These are phyloP conservation scores for Boleophthalmus pectinirostris DNA, from an alignment of 2,113 vertebrate genomes.

Conservation along the genomic window DNA sequence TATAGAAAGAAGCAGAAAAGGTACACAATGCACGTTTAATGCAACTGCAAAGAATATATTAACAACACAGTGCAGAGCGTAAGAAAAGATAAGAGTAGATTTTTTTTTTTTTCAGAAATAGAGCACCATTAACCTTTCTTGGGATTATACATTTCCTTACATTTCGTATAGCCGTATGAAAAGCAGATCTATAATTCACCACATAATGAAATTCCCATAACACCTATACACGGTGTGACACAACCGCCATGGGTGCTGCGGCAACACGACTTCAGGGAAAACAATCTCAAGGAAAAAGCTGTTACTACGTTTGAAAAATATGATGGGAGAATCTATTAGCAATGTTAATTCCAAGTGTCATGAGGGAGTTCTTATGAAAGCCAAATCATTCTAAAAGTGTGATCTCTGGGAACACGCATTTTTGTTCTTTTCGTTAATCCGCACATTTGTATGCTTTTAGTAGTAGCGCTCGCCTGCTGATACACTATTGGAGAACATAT, in stretches of 20 bases:
- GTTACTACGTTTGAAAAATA: conserved; percentile 17
- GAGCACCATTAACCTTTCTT: no score
- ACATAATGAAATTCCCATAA: neutral
- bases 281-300: conserved; percentile 19
- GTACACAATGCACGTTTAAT: no score
- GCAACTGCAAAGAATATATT: no score
- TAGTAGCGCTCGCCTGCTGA: neutral
- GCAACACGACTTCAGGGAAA: neutral
- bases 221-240: neutral
- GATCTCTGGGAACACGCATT: conserved; percentile 12
- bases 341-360: conserved; percentile 26
- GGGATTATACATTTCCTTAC: neutral
- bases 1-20: no score
- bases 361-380: conserved; percentile 21
- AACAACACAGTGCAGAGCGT: no score
- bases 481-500: neutral
- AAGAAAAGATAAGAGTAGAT: neutral
- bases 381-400: conserved; percentile 23
- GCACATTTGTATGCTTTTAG: neutral
- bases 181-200: neutral
- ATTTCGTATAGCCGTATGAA: neutral
- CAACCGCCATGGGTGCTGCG: neutral
- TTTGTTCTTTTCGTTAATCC: neutral
- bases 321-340: conserved; percentile 16
- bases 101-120: no score